Base-by-base conservation (phyloP, 1,140 invertebrate genomes). In the Semibalanus balanoides region DNA sequence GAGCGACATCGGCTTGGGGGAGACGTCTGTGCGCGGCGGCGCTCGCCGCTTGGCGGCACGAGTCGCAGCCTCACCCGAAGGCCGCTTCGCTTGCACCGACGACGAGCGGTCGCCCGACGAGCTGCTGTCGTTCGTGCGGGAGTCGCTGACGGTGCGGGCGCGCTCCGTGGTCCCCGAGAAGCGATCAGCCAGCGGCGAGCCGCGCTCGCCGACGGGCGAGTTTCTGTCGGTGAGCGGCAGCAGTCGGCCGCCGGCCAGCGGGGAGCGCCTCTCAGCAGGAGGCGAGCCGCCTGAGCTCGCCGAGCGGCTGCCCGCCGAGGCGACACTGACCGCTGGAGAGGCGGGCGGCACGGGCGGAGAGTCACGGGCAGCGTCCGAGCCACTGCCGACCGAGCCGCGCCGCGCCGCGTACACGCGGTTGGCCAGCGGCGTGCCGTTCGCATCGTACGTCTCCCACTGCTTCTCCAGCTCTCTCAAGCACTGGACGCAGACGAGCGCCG, bases 101-200 rank as follows among this genome's bases (percentile, higher is more conserved):
- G 96, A 90, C 84, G 93, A 93, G 0, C 93, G 92, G 85, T 92
- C 95, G 84, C 91, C 94, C 30, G 92, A 90, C 82, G 95, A 93
- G 84, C 80, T 92, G 81, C 93, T 92, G 0, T 90, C 88, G 85
- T 94, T 94, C 69, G 90, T 90, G 91, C 79, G 93, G 92, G 80
- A 93, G 93, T 74, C 88, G 87, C 70, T 90, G 91, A 75, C 91
- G 88, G 82, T 89, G 90, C 79, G 94, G 84, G 78, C 88, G 88
- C 81, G 89, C 90, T 76, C 96, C 90, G 84, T 93, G 93, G 0
- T 93, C 92, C 85, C 92, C 96, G 84, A 91, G 95, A 30, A 92
- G 90, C 82, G 95, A 93, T 84, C 80, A 92, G 81, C 93, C 92
- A 0, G 90, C 88, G 85, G 94, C 93, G 69, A 90, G 87, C 82